Conservation (phyloP, 92 coral and sea anemone genomes). For the Pocillopora meandrina region DNA sequence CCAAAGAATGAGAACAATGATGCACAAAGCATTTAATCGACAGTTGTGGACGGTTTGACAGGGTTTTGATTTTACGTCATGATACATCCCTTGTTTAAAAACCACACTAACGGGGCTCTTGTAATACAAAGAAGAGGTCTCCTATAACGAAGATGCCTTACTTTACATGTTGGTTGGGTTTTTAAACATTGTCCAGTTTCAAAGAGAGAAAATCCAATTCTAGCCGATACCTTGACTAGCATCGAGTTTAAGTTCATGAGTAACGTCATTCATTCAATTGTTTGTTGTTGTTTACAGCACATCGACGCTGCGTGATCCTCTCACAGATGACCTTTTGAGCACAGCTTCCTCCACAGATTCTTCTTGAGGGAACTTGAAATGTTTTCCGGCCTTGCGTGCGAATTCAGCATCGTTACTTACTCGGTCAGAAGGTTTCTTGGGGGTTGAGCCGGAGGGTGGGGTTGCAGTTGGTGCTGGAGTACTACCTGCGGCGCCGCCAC, state of each 20-base stretch:
- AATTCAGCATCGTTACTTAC: conserved; percentile 4
- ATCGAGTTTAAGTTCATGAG: background rate
- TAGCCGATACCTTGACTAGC: background rate
- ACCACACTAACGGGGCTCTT: background rate
- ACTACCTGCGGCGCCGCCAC: conserved; percentile 1
- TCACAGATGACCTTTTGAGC: conserved; percentile 73
- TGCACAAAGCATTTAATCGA: background rate
- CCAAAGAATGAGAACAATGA: background rate
- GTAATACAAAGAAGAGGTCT: background rate
- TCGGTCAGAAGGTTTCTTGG: background rate
- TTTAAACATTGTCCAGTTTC: background rate
- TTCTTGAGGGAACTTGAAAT: conserved; percentile 25
- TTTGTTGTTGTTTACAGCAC: conserved; percentile 12
- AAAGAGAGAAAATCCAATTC: background rate
- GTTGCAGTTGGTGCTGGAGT: background rate
- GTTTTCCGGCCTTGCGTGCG: background rate
- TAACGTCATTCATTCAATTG: conserved; percentile 11
- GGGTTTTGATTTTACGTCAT: background rate
- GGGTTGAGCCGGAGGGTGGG: background rate
- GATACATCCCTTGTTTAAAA: background rate
- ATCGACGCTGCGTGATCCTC: conserved; percentile 5
- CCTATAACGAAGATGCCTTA: background rate
- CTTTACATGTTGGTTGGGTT: conserved; percentile 7
- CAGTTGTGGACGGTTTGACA: background rate
- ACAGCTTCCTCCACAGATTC: conserved; percentile 92